A percentile compares a stretch with the other conserved stretches of the same genome.
phyloP scores from a whole-genome alignment of 2,888 invertebrate species.

The Agrenia bidenticulata region DNA sequence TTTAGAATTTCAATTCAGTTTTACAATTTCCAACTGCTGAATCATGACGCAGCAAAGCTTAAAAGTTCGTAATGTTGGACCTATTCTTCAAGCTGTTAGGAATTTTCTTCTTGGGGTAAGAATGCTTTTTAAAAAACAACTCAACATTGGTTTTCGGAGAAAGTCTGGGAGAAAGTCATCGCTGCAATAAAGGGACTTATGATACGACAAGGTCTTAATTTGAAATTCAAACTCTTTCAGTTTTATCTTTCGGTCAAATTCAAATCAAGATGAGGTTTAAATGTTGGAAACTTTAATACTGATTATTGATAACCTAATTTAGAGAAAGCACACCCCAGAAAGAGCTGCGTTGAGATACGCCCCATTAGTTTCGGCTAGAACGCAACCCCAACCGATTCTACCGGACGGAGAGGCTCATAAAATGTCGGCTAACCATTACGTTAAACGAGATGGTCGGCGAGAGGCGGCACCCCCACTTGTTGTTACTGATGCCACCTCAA shows the following conservation, averaged over 20 bases:
- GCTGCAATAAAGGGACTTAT: no score
- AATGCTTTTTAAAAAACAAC: conserved; percentile 8
- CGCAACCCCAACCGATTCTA: conserved; percentile 76
- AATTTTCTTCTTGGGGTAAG: conserved; percentile 50
- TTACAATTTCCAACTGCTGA: no score
- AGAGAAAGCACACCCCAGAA: conserved; percentile 63
- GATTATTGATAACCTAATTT: conserved; percentile 37
- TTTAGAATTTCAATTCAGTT: no score
- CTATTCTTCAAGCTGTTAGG: conserved; percentile 40
- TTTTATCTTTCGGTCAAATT: no score
- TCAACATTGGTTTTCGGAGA: conserved; percentile 5
- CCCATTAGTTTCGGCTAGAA: conserved; percentile 68
- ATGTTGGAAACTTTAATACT: neutral
- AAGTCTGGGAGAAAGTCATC: no score
- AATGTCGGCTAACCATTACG: conserved; percentile 81
- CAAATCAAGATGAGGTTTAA: no score
- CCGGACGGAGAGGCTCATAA: conserved; percentile 76
- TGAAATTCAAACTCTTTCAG: no score
- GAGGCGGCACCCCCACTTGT: conserved; percentile 70
- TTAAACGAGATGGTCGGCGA: conserved; percentile 75
- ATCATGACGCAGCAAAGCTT: conserved; percentile 21
- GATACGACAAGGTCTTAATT: no score
- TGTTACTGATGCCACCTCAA: conserved; percentile 56
- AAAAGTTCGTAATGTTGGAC: conserved; percentile 44
- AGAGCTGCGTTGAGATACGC: conserved; percentile 67